A percentile compares a stretch with the other conserved stretches of the same genome.
Evolutionary conservation across 2,113 vertebrate species (phyloP).

Genomic region (Melanocharis versteri): DNA sequence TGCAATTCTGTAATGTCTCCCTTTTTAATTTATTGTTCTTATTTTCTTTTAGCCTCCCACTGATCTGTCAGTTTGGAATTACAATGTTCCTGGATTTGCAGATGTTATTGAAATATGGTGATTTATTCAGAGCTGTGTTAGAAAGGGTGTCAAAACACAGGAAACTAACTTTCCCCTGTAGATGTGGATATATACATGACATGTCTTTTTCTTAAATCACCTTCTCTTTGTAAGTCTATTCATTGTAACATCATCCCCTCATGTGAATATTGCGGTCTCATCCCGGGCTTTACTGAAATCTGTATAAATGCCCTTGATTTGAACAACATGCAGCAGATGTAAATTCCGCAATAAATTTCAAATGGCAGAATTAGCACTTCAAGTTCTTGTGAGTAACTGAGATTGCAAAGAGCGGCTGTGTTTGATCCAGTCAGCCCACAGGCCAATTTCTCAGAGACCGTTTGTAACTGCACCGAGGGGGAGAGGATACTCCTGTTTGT

Average conservation of each 20-base stretch:
- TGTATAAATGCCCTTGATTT: slow-evolving; percentile 1
- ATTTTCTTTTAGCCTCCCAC: not conserved
- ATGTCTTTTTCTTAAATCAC: not conserved
- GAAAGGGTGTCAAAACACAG: slow-evolving; percentile 16
- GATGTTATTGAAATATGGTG: not conserved
- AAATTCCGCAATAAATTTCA: slow-evolving; percentile 28
- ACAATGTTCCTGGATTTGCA: slow-evolving; percentile 25
- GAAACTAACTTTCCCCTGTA: not conserved
- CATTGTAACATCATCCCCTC: not conserved
- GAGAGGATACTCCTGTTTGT: not conserved
- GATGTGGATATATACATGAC: not conserved
- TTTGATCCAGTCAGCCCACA: not conserved
- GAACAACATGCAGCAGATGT: slow-evolving; percentile 1
- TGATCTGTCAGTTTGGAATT: slow-evolving; percentile 34
- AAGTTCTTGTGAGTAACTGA: not conserved
- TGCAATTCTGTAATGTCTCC: not conserved
- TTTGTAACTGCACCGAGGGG: not conserved
- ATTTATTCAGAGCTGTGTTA: slow-evolving; percentile 10
- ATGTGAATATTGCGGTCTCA: not conserved
- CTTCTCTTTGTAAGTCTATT: not conserved
- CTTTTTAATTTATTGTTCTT: not conserved
- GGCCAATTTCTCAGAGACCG: not conserved
- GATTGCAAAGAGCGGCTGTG: not conserved
- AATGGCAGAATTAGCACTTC: slow-evolving; percentile 17
- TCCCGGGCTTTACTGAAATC: not conserved